Evolutionary conservation across 2,113 vertebrate species (phyloP).

Genomic region (Odontesthes bonariensis): DNA sequence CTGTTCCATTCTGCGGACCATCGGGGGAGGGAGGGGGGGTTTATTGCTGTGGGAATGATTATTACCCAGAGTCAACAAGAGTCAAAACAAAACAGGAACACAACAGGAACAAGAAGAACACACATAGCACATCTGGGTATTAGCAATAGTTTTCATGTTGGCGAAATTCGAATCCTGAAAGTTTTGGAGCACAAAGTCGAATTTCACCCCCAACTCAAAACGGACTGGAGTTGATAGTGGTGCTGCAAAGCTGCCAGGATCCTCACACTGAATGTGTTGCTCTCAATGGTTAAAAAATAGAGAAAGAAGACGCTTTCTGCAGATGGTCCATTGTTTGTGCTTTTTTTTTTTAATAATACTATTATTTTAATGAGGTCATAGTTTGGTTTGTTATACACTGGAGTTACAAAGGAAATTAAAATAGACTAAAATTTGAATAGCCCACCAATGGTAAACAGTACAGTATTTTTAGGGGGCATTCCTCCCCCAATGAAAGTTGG

Average conservation of each 20-base stretch:
- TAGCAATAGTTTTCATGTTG: conserved; percentile 71
- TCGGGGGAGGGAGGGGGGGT: conserved; percentile 45
- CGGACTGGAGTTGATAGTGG: conserved; percentile 60
- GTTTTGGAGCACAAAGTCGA: conserved; percentile 65
- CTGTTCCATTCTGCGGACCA: conserved; percentile 74
- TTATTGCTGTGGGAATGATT: conserved; percentile 83
- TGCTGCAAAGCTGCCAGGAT: conserved; percentile 80
- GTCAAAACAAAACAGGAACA: conserved; percentile 75
- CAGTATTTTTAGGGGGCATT: conserved; percentile 88
- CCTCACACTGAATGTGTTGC: conserved; percentile 73
- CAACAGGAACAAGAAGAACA: conserved; percentile 78
- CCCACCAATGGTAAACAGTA: conserved; percentile 92
- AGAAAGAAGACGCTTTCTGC: conserved; percentile 83
- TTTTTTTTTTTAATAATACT: conserved; percentile 95
- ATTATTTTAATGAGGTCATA: conserved; percentile 99
- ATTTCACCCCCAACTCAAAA: conserved; percentile 55
- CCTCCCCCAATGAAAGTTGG: conserved; percentile 81
- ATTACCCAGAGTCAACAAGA: conserved; percentile 81
- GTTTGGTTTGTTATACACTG: conserved; percentile 99
- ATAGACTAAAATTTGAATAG: conserved; percentile 86
- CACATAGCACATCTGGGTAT: conserved; percentile 78
- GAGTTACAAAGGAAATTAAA: conserved; percentile 95
- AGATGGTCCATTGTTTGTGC: conserved; percentile 97
- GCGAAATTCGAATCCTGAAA: conserved; percentile 65
- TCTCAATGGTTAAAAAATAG: conserved; percentile 72